Percentiles rank a stretch among this genome's conserved stretches.
These are phyloP conservation scores for Clistopyga incitator DNA, from an alignment of 2,888 invertebrate species.

Conservation along the genomic window DNA sequence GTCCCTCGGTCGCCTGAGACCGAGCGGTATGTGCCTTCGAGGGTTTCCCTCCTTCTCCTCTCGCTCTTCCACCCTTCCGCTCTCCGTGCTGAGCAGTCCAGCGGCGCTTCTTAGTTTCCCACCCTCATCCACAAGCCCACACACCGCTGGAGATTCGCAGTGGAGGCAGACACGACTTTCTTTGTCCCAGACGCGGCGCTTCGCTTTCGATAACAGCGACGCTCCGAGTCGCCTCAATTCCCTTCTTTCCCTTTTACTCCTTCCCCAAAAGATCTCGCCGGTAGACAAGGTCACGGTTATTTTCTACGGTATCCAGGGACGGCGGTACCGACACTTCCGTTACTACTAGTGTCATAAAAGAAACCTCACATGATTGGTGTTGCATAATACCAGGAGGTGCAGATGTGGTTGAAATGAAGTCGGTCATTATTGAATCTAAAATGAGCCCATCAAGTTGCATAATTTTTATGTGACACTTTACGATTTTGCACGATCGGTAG, in stretches of 20 bases:
- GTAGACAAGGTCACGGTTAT: conserved; percentile 43
- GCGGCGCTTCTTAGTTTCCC: conserved; percentile 50
- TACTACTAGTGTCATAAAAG: conserved; percentile 13
- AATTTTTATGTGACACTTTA: no score
- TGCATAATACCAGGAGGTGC: no score
- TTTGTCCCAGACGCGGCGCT: conserved; percentile 51
- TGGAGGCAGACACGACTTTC: conserved; percentile 37
- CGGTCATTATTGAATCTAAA: no score
- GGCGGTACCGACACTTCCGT: conserved; percentile 25
- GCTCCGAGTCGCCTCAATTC: conserved; percentile 19
- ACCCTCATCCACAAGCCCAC: conserved; percentile 30
- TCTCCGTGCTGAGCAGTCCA: conserved; percentile 31
- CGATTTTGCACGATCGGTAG: no score
- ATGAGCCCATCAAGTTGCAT: no score
- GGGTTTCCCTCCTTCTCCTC: conserved; percentile 59
- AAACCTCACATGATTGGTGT: not conserved
- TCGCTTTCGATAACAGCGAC: conserved; percentile 24
- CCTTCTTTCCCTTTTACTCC: conserved; percentile 16
- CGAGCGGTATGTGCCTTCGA: conserved; percentile 41
- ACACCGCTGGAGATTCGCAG: conserved; percentile 2
- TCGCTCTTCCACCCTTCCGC: conserved; percentile 20
- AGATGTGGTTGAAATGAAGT: no score
- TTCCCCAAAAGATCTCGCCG: conserved; percentile 20
- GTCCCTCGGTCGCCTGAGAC: conserved; percentile 7
- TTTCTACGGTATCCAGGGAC: conserved; percentile 6